Conservation (phyloP, 2,113 vertebrate genomes). For the Coracopsis vasa region DNA sequence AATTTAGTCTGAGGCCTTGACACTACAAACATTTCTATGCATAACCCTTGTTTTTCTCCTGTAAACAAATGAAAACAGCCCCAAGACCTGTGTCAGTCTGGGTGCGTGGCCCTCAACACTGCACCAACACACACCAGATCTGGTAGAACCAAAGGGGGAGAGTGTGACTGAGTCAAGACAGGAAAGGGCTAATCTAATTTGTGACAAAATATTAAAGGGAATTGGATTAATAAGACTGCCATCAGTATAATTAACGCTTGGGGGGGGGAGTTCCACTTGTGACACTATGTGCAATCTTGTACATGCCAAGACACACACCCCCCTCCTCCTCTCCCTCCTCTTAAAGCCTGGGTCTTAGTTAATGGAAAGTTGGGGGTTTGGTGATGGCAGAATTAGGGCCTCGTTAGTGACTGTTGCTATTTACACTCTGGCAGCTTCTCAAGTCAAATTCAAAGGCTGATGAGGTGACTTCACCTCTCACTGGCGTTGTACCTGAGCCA, state of each 20-base stretch:
- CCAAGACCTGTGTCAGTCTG: neutral
- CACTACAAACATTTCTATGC: conserved; percentile 6
- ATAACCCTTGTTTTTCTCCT: neutral
- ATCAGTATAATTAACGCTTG: neutral
- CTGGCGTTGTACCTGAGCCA: neutral
- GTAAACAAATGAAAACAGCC: neutral
- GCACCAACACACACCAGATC: neutral
- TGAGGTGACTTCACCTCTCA: neutral
- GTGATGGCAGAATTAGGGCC: conserved; percentile 34
- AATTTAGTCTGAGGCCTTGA: conserved; percentile 16
- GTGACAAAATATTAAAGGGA: neutral
- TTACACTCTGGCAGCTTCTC: conserved; percentile 39
- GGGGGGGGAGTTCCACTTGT: neutral
- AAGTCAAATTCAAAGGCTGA: neutral
- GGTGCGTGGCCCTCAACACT: neutral
- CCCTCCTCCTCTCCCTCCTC: neutral
- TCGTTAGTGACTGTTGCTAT: conserved; percentile 33
- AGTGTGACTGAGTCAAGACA: neutral
- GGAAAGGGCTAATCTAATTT: neutral
- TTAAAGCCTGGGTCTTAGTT: neutral
- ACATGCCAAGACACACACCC: neutral
- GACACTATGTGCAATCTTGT: neutral
- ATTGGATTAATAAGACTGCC: neutral
- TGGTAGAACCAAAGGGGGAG: neutral
- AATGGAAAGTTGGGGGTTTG: conserved; percentile 11